These are phyloP conservation scores for Melikaiella ostensackeni DNA, from an alignment of 2,888 invertebrate species.

Conservation along the genomic window DNA sequence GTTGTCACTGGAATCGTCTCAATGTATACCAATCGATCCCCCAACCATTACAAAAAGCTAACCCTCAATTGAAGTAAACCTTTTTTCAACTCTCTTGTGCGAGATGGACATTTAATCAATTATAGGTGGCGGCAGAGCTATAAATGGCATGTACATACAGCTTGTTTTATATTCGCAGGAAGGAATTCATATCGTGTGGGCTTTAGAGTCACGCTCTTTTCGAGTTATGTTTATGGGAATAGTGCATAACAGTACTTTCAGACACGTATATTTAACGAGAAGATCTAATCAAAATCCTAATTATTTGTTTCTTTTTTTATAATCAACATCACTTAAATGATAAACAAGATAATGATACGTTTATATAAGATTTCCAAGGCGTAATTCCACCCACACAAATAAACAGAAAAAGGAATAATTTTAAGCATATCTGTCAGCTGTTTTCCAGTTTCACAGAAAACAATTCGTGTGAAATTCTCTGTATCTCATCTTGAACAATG, in stretches of 20 bases:
- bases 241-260: slow-evolving; percentile 22
- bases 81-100: slow-evolving; percentile 11
- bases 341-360: no score
- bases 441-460: no score
- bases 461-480: no score
- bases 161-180: slow-evolving; percentile 17
- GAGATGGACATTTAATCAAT: slow-evolving; percentile 27
- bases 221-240: slow-evolving; percentile 12
- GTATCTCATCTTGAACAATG: no score
- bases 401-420: no score
- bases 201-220: slow-evolving; percentile 15
- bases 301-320: background rate
- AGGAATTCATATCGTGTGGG: slow-evolving; percentile 27
- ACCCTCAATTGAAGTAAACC: slow-evolving; percentile 6
- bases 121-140: background rate
- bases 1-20: slow-evolving; percentile 13
- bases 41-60: background rate
- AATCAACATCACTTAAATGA: background rate
- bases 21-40: background rate
- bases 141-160: slow-evolving; percentile 22
- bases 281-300: slow-evolving; percentile 25
- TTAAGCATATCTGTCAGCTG: no score
- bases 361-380: no score
- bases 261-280: slow-evolving; percentile 7
- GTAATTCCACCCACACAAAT: no score